A percentile compares a stretch with the other conserved stretches of the same genome.
Evolutionary conservation across 2,797 vertebrate genomes (phyloP).

Genomic region (Peromyscus attwateri): DNA sequence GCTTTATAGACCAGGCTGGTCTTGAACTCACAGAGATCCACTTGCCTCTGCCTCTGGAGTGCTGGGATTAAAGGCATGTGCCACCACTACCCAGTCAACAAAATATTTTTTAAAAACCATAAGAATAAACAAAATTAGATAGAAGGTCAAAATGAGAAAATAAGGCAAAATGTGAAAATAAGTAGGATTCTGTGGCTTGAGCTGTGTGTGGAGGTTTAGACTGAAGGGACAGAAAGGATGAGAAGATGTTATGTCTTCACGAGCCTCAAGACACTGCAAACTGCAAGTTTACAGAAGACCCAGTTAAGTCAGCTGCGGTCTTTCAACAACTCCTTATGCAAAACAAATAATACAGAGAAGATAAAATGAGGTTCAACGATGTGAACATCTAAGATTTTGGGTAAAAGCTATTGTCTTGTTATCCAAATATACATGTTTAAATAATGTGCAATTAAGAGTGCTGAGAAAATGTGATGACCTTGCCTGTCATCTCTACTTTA

Average conservation of each 20-base stretch:
- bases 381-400: neutral
- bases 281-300: neutral
- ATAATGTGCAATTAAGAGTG: neutral
- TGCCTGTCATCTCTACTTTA: neutral
- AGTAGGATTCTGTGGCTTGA: neutral
- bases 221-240: neutral
- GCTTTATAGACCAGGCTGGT: no score
- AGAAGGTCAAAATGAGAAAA: neutral
- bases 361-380: neutral
- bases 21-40: neutral
- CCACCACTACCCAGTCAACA: neutral
- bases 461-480: neutral
- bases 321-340: neutral
- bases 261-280: neutral
- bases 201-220: neutral
- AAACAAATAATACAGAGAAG: neutral
- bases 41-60: neutral
- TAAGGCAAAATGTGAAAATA: neutral
- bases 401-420: neutral
- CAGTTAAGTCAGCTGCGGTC: neutral
- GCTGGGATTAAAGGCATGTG: neutral
- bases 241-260: neutral
- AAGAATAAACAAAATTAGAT: neutral
- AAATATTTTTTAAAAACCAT: neutral
- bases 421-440: neutral